phyloP scores from a whole-genome alignment of 2,797 vertebrate genomes.

The Myotis planiceps region DNA sequence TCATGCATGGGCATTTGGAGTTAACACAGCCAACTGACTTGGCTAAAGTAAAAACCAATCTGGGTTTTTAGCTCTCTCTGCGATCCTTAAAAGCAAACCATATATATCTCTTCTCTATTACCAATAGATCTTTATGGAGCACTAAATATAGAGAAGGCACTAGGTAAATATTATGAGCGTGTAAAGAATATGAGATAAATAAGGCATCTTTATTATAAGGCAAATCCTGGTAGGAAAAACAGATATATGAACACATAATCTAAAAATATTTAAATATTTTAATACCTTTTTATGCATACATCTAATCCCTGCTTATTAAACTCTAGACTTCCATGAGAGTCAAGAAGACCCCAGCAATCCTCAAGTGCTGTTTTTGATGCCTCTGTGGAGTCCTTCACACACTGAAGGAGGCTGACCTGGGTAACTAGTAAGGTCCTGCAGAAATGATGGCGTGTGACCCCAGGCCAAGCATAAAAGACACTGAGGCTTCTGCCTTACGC shows the following conservation, averaged over 20 bases:
- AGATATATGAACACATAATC: background rate
- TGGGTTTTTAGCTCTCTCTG: background rate
- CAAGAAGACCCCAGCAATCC: background rate
- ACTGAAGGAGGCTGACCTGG: background rate
- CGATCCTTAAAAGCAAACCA: slow-evolving; percentile 3
- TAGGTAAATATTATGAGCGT: background rate
- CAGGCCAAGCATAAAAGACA: background rate
- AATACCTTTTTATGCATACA: background rate
- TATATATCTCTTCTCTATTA: background rate
- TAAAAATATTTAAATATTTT: background rate
- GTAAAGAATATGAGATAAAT: background rate
- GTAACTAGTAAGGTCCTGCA: background rate
- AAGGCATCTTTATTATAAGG: background rate
- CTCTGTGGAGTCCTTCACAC: background rate
- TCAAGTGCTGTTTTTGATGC: background rate
- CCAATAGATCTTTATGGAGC: background rate
- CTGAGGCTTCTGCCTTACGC: background rate
- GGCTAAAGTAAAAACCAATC: background rate
- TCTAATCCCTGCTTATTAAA: background rate
- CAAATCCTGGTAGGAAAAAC: background rate
- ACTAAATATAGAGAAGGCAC: background rate
- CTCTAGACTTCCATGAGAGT: background rate
- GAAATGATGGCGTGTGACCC: background rate
- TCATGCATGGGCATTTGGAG: background rate
- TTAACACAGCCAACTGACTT: background rate